Conservation (phyloP, 2,797 vertebrate genomes). For the Nasua narica region DNA sequence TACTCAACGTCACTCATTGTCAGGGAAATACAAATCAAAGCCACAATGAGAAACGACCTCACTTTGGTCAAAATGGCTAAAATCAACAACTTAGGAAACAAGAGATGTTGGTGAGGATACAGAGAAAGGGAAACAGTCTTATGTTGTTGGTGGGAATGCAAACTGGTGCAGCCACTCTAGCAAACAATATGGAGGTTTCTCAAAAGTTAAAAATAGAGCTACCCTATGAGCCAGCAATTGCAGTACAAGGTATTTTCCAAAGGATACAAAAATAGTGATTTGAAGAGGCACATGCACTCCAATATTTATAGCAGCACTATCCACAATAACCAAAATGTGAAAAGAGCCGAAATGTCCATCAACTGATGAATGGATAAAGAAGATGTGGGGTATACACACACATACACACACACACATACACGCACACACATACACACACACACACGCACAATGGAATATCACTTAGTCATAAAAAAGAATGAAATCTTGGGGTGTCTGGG, state of each 20-base stretch:
- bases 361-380: neutral
- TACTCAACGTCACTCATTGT: neutral
- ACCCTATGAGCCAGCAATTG: neutral
- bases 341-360: neutral
- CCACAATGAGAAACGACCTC: neutral
- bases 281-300: neutral
- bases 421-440: too few species aligned
- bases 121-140: neutral
- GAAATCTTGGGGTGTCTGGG: neutral
- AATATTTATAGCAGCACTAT: neutral
- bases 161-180: neutral
- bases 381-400: too few species aligned
- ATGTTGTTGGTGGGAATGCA: neutral
- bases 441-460: neutral
- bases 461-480: neutral
- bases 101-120: neutral
- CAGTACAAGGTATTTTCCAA: neutral
- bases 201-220: neutral
- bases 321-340: neutral
- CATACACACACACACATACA: too few species aligned
- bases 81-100: neutral
- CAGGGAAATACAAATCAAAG: neutral
- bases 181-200: neutral
- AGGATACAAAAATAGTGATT: neutral
- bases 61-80: neutral